A percentile compares a stretch with the other conserved stretches of the same genome.
Evolutionary conservation across 2,113 vertebrate species (phyloP).

Genomic region (Leptobrachium leishanense): DNA sequence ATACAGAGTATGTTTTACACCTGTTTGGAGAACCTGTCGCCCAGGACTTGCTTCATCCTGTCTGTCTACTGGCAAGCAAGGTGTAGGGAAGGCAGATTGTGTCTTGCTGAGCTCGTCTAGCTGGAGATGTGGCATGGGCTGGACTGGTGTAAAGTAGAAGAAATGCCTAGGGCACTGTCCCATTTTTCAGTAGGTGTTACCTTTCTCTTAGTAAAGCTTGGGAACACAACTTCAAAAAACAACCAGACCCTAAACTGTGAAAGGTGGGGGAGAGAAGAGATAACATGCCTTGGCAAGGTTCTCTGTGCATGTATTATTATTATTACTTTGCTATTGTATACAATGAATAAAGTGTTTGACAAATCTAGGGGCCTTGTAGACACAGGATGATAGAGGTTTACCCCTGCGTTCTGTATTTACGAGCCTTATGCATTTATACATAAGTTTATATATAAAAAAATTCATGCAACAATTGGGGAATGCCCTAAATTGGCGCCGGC

Average conservation of each 20-base stretch:
- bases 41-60: not conserved
- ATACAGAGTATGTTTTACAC: not conserved
- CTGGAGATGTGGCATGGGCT: conserved; percentile 40
- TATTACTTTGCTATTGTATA: no score
- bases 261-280: conserved; percentile 14
- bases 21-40: not conserved
- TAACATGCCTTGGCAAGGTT: not conserved
- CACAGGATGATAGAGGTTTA: no score
- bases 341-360: no score
- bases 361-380: no score
- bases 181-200: conserved; percentile 45
- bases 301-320: not conserved
- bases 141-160: conserved; percentile 27
- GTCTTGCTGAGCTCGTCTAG: conserved; percentile 31
- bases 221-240: conserved; percentile 41
- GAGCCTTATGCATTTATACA: no score
- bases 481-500: no score
- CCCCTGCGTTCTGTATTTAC: no score
- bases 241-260: conserved; percentile 8
- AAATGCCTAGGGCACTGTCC: conserved; percentile 46
- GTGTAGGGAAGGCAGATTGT: conserved; percentile 19
- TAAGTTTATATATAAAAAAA: no score
- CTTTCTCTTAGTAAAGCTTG: conserved; percentile 37
- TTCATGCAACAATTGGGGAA: no score
- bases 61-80: not conserved